phyloP scores from a whole-genome alignment of 1,140 invertebrate species.

The Zaprionus ornatus region DNA sequence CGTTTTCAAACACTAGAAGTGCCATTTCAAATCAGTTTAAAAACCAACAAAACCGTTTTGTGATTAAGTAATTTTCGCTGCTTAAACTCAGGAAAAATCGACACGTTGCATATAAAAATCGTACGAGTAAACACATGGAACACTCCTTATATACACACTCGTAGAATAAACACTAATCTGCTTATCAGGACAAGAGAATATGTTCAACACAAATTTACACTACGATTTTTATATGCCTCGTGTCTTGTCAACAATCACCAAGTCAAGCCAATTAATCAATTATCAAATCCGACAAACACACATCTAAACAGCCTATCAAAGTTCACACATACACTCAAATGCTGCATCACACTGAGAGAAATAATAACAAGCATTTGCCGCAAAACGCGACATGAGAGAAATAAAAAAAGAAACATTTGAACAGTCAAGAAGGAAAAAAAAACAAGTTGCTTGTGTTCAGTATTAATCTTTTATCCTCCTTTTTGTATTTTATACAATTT shows the following conservation, averaged over 20 bases:
- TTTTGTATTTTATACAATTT: slow-evolving; percentile 36
- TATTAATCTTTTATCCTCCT: slow-evolving; percentile 61
- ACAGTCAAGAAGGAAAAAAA: slow-evolving; percentile 8
- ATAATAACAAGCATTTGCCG: slow-evolving; percentile 53
- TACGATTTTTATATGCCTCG: slow-evolving; percentile 65
- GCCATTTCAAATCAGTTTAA: slow-evolving; percentile 55
- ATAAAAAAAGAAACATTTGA: slow-evolving; percentile 39
- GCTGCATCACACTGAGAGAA: slow-evolving; percentile 16
- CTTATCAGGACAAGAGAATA: background rate
- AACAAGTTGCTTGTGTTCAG: slow-evolving; percentile 71
- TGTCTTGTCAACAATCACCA: slow-evolving; percentile 9
- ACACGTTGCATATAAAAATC: slow-evolving; percentile 56
- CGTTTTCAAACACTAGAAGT: slow-evolving; percentile 12
- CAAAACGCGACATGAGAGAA: slow-evolving; percentile 16
- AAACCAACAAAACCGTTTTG: background rate
- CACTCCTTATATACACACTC: background rate
- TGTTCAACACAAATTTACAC: slow-evolving; percentile 14
- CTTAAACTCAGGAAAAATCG: slow-evolving; percentile 35
- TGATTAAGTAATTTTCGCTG: slow-evolving; percentile 54
- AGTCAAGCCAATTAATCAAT: background rate
- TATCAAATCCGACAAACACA: slow-evolving; percentile 1
- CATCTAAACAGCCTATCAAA: slow-evolving; percentile 2
- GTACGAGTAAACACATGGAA: slow-evolving; percentile 42
- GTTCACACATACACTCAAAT: slow-evolving; percentile 1
- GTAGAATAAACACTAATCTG: slow-evolving; percentile 42